These are phyloP conservation scores for Aradophagus sp. DNA, from an alignment of 1,140 invertebrate genomes.

Conservation along the genomic window DNA sequence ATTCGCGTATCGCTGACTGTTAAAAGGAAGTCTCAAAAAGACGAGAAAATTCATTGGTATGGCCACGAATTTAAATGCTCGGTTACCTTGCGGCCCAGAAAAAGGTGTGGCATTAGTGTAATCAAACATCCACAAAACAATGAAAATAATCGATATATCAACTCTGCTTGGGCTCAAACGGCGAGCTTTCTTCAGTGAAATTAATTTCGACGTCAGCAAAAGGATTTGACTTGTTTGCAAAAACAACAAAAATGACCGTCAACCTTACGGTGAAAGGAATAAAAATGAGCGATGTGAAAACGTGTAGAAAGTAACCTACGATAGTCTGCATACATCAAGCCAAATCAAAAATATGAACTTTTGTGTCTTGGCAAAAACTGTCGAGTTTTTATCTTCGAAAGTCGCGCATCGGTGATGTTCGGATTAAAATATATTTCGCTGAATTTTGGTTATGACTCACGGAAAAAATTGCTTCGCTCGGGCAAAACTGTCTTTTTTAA, in stretches of 20 bases:
- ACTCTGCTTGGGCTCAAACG: slow-evolving; percentile 1
- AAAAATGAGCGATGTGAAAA: slow-evolving; percentile 16
- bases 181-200: slow-evolving; percentile 1
- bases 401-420: slow-evolving; percentile 24
- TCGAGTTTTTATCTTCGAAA: slow-evolving; percentile 19
- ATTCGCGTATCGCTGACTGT: neutral
- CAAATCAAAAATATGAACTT: slow-evolving; percentile 30
- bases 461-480: slow-evolving; percentile 2
- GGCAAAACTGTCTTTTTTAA: slow-evolving; percentile 1
- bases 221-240: slow-evolving; percentile 3
- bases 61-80: slow-evolving; percentile 6
- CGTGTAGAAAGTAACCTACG: slow-evolving; percentile 15
- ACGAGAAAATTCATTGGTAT: no score
- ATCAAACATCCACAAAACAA: slow-evolving; percentile 29
- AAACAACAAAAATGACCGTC: slow-evolving; percentile 10
- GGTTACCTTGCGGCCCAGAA: slow-evolving; percentile 12
- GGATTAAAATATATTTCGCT: slow-evolving; percentile 23
- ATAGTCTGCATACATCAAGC: slow-evolving; percentile 14
- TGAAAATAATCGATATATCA: slow-evolving; percentile 22
- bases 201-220: neutral
- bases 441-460: slow-evolving; percentile 6
- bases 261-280: slow-evolving; percentile 12
- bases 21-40: no score
- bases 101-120: slow-evolving; percentile 48
- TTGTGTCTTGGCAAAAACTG: slow-evolving; percentile 14